phyloP scores from a whole-genome alignment of 2,113 vertebrate species.

The Geococcyx californianus region DNA sequence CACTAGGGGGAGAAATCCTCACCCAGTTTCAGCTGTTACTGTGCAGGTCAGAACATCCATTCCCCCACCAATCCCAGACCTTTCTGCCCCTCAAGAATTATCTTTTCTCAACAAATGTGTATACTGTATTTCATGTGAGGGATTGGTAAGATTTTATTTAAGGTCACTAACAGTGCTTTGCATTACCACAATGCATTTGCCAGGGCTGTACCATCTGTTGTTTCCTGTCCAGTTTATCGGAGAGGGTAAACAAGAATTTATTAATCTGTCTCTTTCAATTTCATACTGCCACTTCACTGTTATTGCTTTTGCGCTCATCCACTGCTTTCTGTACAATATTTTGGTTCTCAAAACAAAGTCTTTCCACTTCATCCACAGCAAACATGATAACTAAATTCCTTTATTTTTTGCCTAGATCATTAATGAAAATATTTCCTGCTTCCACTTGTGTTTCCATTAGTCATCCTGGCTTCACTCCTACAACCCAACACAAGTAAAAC shows the following conservation, averaged over 20 bases:
- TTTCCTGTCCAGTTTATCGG: not conserved
- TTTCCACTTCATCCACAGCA: not conserved
- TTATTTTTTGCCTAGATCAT: not conserved
- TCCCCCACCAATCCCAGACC: not conserved
- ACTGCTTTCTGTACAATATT: not conserved
- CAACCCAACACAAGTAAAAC: not conserved
- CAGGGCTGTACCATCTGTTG: not conserved
- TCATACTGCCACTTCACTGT: not conserved
- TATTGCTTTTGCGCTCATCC: not conserved
- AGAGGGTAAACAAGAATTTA: not conserved
- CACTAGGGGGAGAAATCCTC: not conserved
- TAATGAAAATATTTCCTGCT: slow-evolving; percentile 22
- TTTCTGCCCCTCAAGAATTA: not conserved
- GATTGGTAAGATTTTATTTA: not conserved
- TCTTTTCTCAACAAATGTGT: not conserved
- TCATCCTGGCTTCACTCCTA: slow-evolving; percentile 34
- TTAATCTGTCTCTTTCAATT: not conserved
- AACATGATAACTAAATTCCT: slow-evolving; percentile 16
- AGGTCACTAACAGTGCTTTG: not conserved
- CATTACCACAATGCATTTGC: not conserved
- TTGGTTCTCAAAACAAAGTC: slow-evolving; percentile 28
- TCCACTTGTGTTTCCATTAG: slow-evolving; percentile 37
- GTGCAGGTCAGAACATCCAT: not conserved
- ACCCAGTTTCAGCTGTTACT: not conserved
- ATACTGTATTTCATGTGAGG: not conserved